A percentile compares a stretch with the other conserved stretches of the same genome.
phyloP scores from a whole-genome alignment of 2,888 invertebrate genomes.

The Trissoscelio sp. region DNA sequence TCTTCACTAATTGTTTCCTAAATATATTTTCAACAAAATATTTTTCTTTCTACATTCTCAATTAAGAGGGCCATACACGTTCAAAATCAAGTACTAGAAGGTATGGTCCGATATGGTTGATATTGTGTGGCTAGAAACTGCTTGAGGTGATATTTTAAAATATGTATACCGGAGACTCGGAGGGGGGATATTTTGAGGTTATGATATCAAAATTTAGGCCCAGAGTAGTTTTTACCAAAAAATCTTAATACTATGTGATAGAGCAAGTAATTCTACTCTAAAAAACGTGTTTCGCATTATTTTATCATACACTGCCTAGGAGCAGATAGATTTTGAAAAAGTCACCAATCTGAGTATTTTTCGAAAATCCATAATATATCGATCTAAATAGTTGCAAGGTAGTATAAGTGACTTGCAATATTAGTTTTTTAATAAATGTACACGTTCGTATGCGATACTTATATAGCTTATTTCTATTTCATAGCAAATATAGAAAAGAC shows the following conservation, averaged over 20 bases:
- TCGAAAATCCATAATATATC: not conserved
- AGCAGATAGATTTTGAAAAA: constrained; percentile 16
- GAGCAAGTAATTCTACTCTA: constrained; percentile 6
- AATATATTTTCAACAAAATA: no score
- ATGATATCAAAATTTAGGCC: no score
- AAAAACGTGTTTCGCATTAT: not conserved
- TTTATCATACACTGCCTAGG: not conserved
- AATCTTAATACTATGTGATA: not conserved
- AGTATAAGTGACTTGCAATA: no score
- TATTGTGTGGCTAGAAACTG: no score
- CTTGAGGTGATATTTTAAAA: not conserved
- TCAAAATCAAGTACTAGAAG: not conserved
- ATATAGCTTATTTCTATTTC: not conserved
- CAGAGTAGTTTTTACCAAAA: not conserved
- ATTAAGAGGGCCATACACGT: not conserved
- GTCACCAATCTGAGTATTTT: not conserved
- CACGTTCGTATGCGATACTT: no score
- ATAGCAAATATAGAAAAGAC: not conserved
- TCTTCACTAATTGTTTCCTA: no score
- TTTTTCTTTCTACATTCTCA: no score
- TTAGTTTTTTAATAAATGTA: not conserved
- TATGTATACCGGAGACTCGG: not conserved
- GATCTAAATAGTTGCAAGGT: no score
- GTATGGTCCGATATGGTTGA: not conserved
- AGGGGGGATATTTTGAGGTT: no score